Evolutionary conservation across 2,888 invertebrate genomes (phyloP).

Genomic region (Rhaphigaster nebulosa): DNA sequence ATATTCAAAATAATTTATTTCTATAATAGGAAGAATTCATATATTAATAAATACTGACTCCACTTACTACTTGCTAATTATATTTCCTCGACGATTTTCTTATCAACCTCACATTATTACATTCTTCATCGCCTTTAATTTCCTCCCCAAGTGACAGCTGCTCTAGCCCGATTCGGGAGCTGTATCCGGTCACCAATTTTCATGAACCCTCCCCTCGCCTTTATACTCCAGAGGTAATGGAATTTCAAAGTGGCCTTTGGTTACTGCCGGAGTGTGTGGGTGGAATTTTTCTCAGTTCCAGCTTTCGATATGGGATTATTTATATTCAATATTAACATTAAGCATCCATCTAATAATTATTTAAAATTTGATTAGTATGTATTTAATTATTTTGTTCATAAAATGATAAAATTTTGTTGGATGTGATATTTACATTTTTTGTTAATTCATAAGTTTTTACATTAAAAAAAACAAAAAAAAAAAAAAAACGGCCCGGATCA

Average conservation of each 20-base stretch:
- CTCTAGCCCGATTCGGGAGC: not conserved
- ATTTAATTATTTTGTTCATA: too few relatives aligned
- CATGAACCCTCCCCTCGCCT: not conserved
- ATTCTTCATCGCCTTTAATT: not conserved
- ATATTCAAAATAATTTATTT: too few relatives aligned
- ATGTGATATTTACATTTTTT: too few relatives aligned
- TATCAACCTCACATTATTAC: not conserved
- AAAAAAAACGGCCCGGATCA: too few relatives aligned
- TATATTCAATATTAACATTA: not conserved
- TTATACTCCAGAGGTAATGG: not conserved
- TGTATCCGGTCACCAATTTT: not conserved
- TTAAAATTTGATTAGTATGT: too few relatives aligned
- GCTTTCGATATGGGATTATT: not conserved
- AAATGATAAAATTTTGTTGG: too few relatives aligned
- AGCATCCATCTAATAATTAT: not conserved
- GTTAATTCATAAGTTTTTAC: too few relatives aligned
- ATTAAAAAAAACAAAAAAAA: too few relatives aligned
- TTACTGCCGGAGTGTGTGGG: not conserved
- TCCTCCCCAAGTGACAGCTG: not conserved
- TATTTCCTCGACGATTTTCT: not conserved
- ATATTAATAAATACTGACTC: not conserved
- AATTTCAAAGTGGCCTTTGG: constrained; percentile 20
- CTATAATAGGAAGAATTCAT: too few relatives aligned
- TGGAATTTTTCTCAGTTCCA: not conserved
- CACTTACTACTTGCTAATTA: not conserved